phyloP scores from a whole-genome alignment of 2,888 invertebrate species.

The Coremacera marginata region DNA sequence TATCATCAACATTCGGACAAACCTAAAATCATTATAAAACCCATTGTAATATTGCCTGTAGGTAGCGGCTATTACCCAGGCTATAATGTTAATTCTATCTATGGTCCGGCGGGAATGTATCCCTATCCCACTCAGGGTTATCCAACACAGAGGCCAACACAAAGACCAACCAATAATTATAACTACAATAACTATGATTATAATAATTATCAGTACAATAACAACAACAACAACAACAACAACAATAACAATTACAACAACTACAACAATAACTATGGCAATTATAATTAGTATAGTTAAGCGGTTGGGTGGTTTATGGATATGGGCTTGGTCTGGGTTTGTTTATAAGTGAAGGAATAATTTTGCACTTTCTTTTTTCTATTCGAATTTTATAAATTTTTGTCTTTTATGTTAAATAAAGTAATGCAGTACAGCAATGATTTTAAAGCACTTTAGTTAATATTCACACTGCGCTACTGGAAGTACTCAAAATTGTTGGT shows the following conservation, averaged over 20 bases:
- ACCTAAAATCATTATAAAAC: slow-evolving; percentile 40
- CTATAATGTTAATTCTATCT: slow-evolving; percentile 28
- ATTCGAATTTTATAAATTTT: background rate
- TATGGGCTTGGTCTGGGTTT: background rate
- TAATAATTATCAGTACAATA: background rate
- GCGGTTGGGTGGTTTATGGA: background rate
- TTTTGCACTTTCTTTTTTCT: background rate
- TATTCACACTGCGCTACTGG: too few species aligned
- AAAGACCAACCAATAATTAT: slow-evolving; percentile 21
- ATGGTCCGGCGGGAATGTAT: slow-evolving; percentile 36
- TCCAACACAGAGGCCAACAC: slow-evolving; percentile 27
- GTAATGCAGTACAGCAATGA: background rate
- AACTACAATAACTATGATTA: slow-evolving; percentile 31
- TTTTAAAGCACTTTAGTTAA: too few species aligned
- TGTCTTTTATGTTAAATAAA: background rate
- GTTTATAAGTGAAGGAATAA: background rate
- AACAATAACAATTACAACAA: slow-evolving; percentile 39
- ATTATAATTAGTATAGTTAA: slow-evolving; percentile 34
- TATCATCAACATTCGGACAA: background rate
- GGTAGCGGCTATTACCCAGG: slow-evolving; percentile 35
- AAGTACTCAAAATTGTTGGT: too few species aligned
- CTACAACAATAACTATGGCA: slow-evolving; percentile 27
- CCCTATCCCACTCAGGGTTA: slow-evolving; percentile 35
- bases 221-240: slow-evolving; percentile 24
- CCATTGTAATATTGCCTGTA: slow-evolving; percentile 39